Evolutionary conservation across 2,888 invertebrate species (phyloP), one percentile per base, ranked within the genome.

Genomic region (Capitulum mitella): DNA sequence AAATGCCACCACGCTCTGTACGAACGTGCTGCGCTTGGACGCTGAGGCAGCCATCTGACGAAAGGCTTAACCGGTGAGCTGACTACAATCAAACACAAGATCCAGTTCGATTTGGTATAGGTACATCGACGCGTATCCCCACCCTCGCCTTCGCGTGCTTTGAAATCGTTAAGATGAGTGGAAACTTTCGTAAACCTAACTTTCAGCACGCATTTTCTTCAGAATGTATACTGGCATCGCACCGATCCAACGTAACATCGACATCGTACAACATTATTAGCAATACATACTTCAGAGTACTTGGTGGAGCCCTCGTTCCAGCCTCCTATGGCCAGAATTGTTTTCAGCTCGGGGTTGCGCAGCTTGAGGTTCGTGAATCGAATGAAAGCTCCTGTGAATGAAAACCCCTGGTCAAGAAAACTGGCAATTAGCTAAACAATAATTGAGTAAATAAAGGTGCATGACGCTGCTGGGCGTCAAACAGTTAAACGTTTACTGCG

Each of bases 1-100:
- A 79, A 85, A 83, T 3, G 82, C 82, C 1, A 84, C 79, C 12
- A 81, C 81, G 74, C 83, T 83, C 54, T 82, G 79, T 51, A 84
- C 82, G 80, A 85, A 85, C 26, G 80, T 82, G 64, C 80, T 43
- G 51, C 83, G 81, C 8, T 81, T 78, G 8, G 81, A 77, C 22
- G 81, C 79, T 76, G 64, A 54, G 1, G 74, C 61, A 1, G 81
- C 79, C 81, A 81, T 81, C 81, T 58, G n/a, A 22, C 1, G 22
- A 5, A 26, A 26, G 22, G n/a, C n/a, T n/a, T n/a, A n/a, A 51
- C 22, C 19, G 22, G 19, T 1, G 1, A 37, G n/a, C n/a, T 19
- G 19, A n/a, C 14, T 14, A 8, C 5, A 19, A 22, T 51, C 22
- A 29, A 6, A 0, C 5, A 58, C 0, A 22, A 19, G 22, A 29